Evolutionary conservation across 2,113 vertebrate genomes (phyloP), one percentile per base, ranked within the genome.

Genomic region (Chaetodon trifascialis): DNA sequence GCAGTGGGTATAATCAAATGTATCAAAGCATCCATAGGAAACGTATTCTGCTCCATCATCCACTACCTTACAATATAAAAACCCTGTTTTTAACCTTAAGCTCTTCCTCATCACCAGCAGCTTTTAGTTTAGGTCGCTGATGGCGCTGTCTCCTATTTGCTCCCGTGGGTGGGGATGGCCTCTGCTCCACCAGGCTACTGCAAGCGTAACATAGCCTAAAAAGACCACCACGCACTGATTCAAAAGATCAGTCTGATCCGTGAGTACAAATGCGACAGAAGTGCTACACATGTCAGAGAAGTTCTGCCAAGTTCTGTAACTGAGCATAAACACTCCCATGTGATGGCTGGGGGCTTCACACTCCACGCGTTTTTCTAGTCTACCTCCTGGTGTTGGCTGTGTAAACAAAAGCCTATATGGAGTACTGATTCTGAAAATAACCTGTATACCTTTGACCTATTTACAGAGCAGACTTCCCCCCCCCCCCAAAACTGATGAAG

Each of bases 361-460:
- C 66, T 56, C 56, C 67, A 56, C 47, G 16, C 80, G 68, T 85
- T 85, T 80, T 84, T 76, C 76, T 72, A 60, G 17, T 70, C 55
- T 62, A 80, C 67, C 80, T 73, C 63, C 64, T 49, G 54, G 47
- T 83, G 76, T 76, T 70, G 54, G 40, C 69, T 86, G 73, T 79
- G 80, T 84, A 76, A 80, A 83, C 82, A 73, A 73, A 67, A 44
- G 47, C 14, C 62, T 21, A 71, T 2, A 21, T 65, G 36, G 68
- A 69, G 67, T 0, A 3, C 44, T 46, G 44, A 58, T 69, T 73
- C 77, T 83, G 51, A 44, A 83, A 88, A 86, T 78, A 86, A 56
- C 79, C 40, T 60, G 16, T 30, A 30, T 30, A 85, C 73, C 70
- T 86, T 79, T 91, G 76, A 87, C 79, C 79, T 51, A 83, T 80